A percentile compares a stretch with the other conserved stretches of the same genome.
phyloP scores from a whole-genome alignment of 2,797 vertebrate genomes.

The Clarias pachynema region DNA sequence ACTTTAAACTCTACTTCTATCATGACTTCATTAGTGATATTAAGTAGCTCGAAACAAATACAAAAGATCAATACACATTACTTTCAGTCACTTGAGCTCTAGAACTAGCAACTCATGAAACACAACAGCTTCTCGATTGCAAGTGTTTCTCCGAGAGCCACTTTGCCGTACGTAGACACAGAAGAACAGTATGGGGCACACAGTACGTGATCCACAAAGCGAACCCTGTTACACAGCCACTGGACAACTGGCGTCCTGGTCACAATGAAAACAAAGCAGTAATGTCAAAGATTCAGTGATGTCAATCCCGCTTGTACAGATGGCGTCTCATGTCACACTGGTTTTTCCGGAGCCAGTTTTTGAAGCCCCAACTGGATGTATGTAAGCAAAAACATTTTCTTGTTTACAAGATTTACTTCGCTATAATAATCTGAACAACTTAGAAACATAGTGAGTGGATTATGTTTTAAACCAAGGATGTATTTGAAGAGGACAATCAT shows the following conservation, averaged over 20 bases:
- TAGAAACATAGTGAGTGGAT: neutral
- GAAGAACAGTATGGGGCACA: neutral
- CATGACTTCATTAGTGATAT: neutral
- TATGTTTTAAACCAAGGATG: neutral
- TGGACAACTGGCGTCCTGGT: neutral
- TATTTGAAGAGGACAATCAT: neutral
- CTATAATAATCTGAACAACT: neutral
- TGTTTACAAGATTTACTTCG: neutral
- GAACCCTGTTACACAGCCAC: neutral
- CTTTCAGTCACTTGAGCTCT: neutral
- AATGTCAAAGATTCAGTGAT: slow-evolving; percentile 12
- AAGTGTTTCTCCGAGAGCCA: neutral
- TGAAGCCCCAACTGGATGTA: too few species aligned
- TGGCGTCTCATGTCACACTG: too few species aligned
- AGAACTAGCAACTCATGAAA: neutral
- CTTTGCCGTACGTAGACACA: neutral
- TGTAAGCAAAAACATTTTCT: neutral
- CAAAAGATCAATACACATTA: neutral
- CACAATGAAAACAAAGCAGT: slow-evolving; percentile 33
- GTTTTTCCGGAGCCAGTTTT: neutral
- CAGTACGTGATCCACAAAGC: slow-evolving; percentile 28
- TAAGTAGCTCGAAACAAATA: neutral
- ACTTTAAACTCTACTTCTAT: neutral
- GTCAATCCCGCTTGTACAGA: slow-evolving; percentile 12
- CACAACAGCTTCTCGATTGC: neutral